A percentile compares a stretch with the other conserved stretches of the same genome.
These are phyloP conservation scores for Dicrostonyx torquatus DNA, from an alignment of 2,797 vertebrate species.

Conservation along the genomic window DNA sequence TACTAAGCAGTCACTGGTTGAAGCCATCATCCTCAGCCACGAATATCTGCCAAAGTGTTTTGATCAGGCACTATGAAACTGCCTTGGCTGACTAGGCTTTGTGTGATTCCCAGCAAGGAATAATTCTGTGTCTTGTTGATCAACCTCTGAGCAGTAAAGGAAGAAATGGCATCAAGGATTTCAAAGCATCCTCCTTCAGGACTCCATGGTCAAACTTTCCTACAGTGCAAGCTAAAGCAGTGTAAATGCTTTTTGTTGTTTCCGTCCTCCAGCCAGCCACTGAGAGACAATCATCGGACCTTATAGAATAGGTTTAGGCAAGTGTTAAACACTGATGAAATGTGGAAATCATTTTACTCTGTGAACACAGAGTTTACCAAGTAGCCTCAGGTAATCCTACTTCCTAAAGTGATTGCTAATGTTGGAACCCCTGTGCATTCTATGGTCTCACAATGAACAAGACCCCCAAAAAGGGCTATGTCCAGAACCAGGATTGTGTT, in stretches of 20 bases:
- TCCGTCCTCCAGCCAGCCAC: neutral
- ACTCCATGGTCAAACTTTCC: slow-evolving; percentile 19
- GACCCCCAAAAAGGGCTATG: neutral
- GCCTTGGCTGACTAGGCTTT: slow-evolving; percentile 34
- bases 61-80: slow-evolving; percentile 52
- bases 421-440: neutral
- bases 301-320: slow-evolving; percentile 18
- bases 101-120: slow-evolving; percentile 34
- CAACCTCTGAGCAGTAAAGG: slow-evolving; percentile 24
- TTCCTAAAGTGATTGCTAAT: neutral
- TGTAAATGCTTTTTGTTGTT: neutral
- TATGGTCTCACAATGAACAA: neutral
- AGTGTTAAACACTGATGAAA: neutral
- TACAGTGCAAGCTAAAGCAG: slow-evolving; percentile 12
- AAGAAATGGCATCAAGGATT: slow-evolving; percentile 53
- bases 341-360: neutral
- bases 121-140: slow-evolving; percentile 44
- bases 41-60: slow-evolving; percentile 61
- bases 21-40: slow-evolving; percentile 21
- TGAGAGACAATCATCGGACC: neutral
- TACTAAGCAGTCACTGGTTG: slow-evolving; percentile 29
- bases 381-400: slow-evolving; percentile 2
- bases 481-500: neutral
- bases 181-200: neutral
- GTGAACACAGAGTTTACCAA: neutral